Conservation (phyloP, 2,888 invertebrate genomes). For the Lochmaea crataegi region DNA sequence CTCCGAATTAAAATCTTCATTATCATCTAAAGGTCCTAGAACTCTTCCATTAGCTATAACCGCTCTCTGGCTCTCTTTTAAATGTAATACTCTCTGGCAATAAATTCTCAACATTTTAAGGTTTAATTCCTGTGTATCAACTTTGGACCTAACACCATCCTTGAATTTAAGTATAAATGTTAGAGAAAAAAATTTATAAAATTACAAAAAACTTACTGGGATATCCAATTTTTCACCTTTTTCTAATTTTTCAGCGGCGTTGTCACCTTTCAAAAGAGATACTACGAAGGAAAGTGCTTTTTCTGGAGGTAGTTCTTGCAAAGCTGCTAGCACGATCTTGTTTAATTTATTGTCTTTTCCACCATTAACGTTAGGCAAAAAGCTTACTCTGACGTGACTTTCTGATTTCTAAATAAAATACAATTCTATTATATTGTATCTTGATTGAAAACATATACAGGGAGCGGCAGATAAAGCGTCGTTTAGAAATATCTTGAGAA, state of each 20-base stretch:
- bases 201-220: conserved; percentile 65
- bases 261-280: conserved; percentile 70
- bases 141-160: conserved; percentile 57
- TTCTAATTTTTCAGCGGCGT: conserved; percentile 54
- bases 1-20: conserved; percentile 84
- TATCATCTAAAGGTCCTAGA: conserved; percentile 81
- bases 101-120: conserved; percentile 77
- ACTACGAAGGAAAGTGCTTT: conserved; percentile 72
- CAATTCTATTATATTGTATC: no score
- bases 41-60: conserved; percentile 90
- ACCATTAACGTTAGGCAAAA: conserved; percentile 77
- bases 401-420: conserved; percentile 70
- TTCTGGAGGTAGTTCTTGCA: conserved; percentile 70
- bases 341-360: conserved; percentile 72
- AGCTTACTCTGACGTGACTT: conserved; percentile 76
- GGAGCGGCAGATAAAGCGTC: no score
- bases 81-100: conserved; percentile 76
- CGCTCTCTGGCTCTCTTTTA: conserved; percentile 76
- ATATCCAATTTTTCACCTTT: conserved; percentile 68
- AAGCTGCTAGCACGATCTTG: conserved; percentile 76
- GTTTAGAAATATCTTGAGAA: no score
- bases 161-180: conserved; percentile 41
- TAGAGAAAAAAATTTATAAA: neutral
- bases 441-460: no score
- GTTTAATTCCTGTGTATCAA: conserved; percentile 73